Evolutionary conservation across 1,140 invertebrate species (phyloP), one percentile per base, ranked within the genome.

Genomic region (Drosophila sturtevanti): DNA sequence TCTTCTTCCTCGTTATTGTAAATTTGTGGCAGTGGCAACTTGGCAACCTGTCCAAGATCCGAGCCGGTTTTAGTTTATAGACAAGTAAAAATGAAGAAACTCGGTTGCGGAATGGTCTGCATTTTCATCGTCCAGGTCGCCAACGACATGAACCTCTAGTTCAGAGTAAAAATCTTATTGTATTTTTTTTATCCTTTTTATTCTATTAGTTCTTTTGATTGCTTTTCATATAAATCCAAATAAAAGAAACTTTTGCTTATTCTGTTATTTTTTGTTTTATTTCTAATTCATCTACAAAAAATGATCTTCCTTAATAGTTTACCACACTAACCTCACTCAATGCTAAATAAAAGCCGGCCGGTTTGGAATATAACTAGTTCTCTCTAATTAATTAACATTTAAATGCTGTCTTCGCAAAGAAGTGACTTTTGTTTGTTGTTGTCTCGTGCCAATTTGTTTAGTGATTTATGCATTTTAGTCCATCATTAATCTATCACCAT

Each of bases 261-360:
- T n/a, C n/a, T n/a, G n/a, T n/a, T n/a, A n/a, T n/a, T n/a, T n/a
- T n/a, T n/a, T n/a, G n/a, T n/a, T n/a, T n/a, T n/a, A 24, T 4
- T 24, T 31, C 7, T 31, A 6, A 31, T 4, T 6, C 27, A 6
- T 31, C 3, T 31, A 1, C 27, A 31, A 31, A 31, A 16, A 48
- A 48, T 48, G 14, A 44, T 44, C 7, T 58, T 35, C 51, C 24
- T 21, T 4, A n/a, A 54, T 22, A 16, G 10, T 5, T 14, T 35
- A 9, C 34, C 14, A 18, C 63, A 87, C 81, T 86, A 86, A 86
- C 81, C 81, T 79, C 67, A 78, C 82, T 87, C 79, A 86, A 86
- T 77, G 41, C 35, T 9, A 44, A 64, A 63, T 16, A 48, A 21
- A 65, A 58, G 38, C 81, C 79, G 81, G 82, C 82, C 44, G 59